phyloP scores from a whole-genome alignment of 1,140 invertebrate genomes.

The Lepidurus apus region DNA sequence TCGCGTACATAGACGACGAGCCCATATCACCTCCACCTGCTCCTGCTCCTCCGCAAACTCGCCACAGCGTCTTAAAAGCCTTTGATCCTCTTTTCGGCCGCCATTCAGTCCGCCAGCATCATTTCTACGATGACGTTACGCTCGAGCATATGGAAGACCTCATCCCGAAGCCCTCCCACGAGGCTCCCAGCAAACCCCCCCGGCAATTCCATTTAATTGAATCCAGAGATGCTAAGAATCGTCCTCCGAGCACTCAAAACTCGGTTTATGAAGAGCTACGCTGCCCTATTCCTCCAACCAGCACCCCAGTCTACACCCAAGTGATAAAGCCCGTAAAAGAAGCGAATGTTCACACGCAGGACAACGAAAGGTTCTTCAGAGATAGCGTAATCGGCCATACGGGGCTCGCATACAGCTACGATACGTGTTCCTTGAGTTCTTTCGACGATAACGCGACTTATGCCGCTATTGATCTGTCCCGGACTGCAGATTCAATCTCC shows the following conservation, averaged over 20 bases:
- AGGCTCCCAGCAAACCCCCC: not conserved
- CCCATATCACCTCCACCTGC: not conserved
- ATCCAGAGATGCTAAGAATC: not conserved
- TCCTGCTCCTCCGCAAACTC: not conserved
- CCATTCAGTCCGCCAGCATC: not conserved
- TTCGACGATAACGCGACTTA: not conserved
- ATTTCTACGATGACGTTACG: not conserved
- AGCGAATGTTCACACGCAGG: not conserved
- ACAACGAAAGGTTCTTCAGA: not conserved
- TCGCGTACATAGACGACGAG: not conserved
- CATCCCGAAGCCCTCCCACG: not conserved
- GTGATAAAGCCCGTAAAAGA: not conserved
- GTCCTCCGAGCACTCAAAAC: not conserved
- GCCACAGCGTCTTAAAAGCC: constrained; percentile 28
- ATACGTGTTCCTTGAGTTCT: not conserved
- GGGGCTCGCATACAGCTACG: not conserved
- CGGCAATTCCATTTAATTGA: not conserved
- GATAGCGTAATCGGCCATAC: not conserved
- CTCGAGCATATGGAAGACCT: constrained; percentile 2
- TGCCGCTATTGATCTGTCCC: not conserved
- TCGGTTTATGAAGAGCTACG: not conserved
- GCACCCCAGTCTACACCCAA: not conserved
- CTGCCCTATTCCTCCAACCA: too few relatives aligned
- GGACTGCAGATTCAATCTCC: not conserved
- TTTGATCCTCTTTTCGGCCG: constrained; percentile 26